Evolutionary conservation across 1,140 invertebrate species (phyloP).

Genomic region (Achatina immaculata): DNA sequence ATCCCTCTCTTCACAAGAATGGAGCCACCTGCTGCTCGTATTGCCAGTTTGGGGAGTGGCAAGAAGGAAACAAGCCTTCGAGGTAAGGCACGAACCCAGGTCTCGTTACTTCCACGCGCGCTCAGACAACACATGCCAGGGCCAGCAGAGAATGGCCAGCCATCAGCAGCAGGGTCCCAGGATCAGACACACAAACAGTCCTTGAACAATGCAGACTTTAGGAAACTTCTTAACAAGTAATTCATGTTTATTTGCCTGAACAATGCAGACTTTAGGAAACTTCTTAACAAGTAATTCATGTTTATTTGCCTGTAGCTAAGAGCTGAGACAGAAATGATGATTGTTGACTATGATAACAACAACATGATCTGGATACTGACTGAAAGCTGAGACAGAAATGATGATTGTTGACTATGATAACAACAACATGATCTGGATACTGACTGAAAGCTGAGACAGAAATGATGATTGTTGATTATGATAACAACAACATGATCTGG

Average conservation of each 20-base stretch:
- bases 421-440: not conserved
- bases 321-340: too few relatives aligned
- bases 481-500: not conserved
- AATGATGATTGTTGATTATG: not conserved
- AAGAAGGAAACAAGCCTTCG: conserved; percentile 69
- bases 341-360: too few relatives aligned
- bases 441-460: not conserved
- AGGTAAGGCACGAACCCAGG: conserved; percentile 72
- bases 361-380: not conserved
- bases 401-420: too few relatives aligned
- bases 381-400: too few relatives aligned
- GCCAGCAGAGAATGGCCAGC: too few relatives aligned
- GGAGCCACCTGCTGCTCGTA: conserved; percentile 38
- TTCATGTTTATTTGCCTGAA: too few relatives aligned
- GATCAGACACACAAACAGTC: conserved; percentile 27
- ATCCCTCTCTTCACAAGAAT: conserved; percentile 36
- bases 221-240: conserved; percentile 69
- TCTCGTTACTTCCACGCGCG: conserved; percentile 75
- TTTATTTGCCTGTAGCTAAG: too few relatives aligned
- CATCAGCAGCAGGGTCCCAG: not conserved
- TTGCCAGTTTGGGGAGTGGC: conserved; percentile 74
- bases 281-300: conserved; percentile 69
- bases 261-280: conserved; percentile 71
- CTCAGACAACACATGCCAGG: conserved; percentile 64
- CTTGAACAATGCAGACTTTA: conserved; percentile 71